Percentiles rank a stretch among this genome's conserved stretches.
These are phyloP conservation scores for Stegastes partitus DNA, from an alignment of 2,113 vertebrate species.

Conservation along the genomic window DNA sequence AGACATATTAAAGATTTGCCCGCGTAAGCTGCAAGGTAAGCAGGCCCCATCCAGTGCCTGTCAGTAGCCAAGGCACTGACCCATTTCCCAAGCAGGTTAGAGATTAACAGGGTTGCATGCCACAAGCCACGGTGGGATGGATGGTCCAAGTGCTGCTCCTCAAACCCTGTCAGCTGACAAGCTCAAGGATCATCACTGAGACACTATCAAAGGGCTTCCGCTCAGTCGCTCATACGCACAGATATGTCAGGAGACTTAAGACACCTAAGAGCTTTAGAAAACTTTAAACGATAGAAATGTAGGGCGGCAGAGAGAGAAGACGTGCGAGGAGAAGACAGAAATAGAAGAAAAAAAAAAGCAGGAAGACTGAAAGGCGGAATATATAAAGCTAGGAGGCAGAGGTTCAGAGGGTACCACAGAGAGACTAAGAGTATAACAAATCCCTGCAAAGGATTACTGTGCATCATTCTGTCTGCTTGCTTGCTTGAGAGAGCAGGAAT, in stretches of 20 bases:
- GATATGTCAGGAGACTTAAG: conserved; percentile 56
- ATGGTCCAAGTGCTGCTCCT: conserved; percentile 29
- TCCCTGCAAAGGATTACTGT: conserved; percentile 69
- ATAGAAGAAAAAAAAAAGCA: conserved; percentile 45
- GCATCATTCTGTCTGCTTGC: conserved; percentile 56
- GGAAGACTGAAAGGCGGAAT: conserved; percentile 23
- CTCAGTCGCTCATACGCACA: conserved; percentile 55
- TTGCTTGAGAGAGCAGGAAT: conserved; percentile 46
- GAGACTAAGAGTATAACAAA: conserved; percentile 53
- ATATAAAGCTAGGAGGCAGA: conserved; percentile 40
- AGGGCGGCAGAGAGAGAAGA: conserved; percentile 17
- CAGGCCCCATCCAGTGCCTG: conserved; percentile 43
- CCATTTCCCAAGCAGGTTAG: conserved; percentile 84
- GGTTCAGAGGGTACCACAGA: conserved; percentile 49
- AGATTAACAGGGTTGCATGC: conserved; percentile 69
- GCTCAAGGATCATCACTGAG: conserved; percentile 57
- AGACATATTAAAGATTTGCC: conserved; percentile 76
- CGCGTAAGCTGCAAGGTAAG: conserved; percentile 77
- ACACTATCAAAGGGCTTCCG: conserved; percentile 51
- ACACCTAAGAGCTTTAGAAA: conserved; percentile 55
- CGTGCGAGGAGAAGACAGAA: conserved; percentile 27
- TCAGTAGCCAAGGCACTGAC: conserved; percentile 72
- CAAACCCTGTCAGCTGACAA: conserved; percentile 53
- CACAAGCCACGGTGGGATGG: conserved; percentile 14
- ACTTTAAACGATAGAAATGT: conserved; percentile 45